Percentiles rank a stretch among this genome's conserved stretches.
phyloP scores from a whole-genome alignment of 2,113 vertebrate genomes.

The Hippocampus guttulatus region DNA sequence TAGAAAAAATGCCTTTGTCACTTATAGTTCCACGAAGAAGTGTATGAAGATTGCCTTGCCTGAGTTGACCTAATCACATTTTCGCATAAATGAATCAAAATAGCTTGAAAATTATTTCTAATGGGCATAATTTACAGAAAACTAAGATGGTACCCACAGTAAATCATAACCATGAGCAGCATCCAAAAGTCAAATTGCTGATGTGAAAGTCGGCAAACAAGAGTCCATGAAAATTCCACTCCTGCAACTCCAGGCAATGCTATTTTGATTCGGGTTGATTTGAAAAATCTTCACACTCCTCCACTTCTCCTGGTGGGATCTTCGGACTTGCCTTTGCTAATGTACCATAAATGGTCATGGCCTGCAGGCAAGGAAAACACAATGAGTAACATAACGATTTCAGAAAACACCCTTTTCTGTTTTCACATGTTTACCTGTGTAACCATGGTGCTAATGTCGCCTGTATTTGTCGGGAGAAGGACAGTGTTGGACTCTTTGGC shows the following conservation, averaged over 20 bases:
- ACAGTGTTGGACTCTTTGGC: conserved; percentile 92
- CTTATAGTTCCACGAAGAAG: conserved; percentile 9
- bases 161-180: background rate
- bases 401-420: background rate
- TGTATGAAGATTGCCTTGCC: background rate
- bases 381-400: background rate
- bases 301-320: background rate
- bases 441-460: conserved; percentile 88
- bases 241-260: background rate
- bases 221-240: conserved; percentile 11
- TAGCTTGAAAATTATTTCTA: background rate
- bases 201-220: conserved; percentile 11
- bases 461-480: conserved; percentile 83
- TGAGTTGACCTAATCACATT: background rate
- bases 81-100: background rate
- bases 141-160: background rate
- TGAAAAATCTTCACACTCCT: conserved; percentile 11
- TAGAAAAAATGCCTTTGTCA: background rate
- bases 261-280: conserved; percentile 16
- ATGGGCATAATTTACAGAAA: background rate
- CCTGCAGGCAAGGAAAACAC: conserved; percentile 40
- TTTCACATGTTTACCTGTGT: conserved; percentile 79
- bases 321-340: conserved; percentile 44
- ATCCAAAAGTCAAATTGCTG: conserved; percentile 13
- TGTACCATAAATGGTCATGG: conserved; percentile 68